These are phyloP conservation scores for Loriculus beryllinus DNA, from an alignment of 2,797 vertebrate genomes.

Conservation along the genomic window DNA sequence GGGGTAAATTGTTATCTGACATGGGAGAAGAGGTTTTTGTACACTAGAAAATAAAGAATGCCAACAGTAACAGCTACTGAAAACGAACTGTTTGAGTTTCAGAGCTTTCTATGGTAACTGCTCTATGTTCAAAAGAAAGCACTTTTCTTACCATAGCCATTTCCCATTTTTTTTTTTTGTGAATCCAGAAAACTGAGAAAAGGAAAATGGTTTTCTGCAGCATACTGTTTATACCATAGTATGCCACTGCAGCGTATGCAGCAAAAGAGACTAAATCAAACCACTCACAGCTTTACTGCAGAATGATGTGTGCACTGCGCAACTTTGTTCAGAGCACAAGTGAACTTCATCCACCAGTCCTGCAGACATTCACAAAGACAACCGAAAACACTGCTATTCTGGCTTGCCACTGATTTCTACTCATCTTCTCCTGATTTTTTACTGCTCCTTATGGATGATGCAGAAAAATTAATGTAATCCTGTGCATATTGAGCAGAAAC, in stretches of 20 bases:
- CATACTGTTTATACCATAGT: too few relatives aligned
- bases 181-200: not conserved
- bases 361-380: not conserved
- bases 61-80: not conserved
- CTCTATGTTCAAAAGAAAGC: not conserved
- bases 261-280: not conserved
- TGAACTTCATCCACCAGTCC: not conserved
- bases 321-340: not conserved
- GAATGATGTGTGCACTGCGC: accelerated
- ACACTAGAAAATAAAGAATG: not conserved
- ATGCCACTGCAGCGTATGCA: not conserved
- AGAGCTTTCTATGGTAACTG: not conserved
- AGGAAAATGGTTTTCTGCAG: not conserved
- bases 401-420: not conserved
- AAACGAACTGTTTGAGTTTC: not conserved
- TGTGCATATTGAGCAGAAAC: not conserved
- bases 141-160: not conserved
- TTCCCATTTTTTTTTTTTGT: not conserved
- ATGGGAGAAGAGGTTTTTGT: not conserved
- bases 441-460: not conserved
- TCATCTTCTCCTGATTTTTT: not conserved
- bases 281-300: not conserved
- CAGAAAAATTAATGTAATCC: not conserved
- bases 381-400: not conserved
- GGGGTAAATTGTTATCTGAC: not conserved